Percentiles rank a stretch among this genome's conserved stretches.
phyloP scores from a whole-genome alignment of 1,140 invertebrate genomes.

The Drosophila mayri region DNA sequence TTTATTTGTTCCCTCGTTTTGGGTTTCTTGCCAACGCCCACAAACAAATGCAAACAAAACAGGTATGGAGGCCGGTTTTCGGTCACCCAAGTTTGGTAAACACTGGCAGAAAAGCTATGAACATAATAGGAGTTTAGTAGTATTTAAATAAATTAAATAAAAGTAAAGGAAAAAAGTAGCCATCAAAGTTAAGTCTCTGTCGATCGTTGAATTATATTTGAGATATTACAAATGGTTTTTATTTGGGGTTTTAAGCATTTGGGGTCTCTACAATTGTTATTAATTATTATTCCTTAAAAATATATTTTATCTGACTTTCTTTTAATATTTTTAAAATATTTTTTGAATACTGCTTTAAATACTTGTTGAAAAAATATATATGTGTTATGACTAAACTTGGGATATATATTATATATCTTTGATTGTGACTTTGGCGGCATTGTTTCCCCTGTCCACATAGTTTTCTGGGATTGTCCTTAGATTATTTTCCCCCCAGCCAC shows the following conservation, averaged over 20 bases:
- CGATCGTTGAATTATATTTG: not conserved
- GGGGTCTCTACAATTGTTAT: not conserved
- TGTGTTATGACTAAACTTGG: not conserved
- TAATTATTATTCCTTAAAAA: not conserved
- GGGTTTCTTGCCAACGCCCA: not conserved
- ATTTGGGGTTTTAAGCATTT: not conserved
- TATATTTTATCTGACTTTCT: no score
- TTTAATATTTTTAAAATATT: not conserved
- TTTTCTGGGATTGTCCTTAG: not conserved
- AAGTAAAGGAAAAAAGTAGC: no score
- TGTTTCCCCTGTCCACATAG: not conserved
- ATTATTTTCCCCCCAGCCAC: not conserved
- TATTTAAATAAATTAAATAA: no score
- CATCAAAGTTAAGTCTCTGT: no score
- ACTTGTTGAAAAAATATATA: not conserved
- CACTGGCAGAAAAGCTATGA: not conserved
- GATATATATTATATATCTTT: not conserved
- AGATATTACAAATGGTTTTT: no score
- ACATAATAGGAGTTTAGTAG: no score
- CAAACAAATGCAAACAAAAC: constrained; percentile 16
- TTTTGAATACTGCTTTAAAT: constrained; percentile 12
- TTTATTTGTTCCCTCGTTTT: constrained; percentile 11
- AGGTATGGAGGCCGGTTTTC: constrained; percentile 2
- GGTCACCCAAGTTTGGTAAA: not conserved
- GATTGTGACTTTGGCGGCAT: not conserved